Evolutionary conservation across 2,113 vertebrate genomes (phyloP).

Genomic region (Gallinago paraguaiae): DNA sequence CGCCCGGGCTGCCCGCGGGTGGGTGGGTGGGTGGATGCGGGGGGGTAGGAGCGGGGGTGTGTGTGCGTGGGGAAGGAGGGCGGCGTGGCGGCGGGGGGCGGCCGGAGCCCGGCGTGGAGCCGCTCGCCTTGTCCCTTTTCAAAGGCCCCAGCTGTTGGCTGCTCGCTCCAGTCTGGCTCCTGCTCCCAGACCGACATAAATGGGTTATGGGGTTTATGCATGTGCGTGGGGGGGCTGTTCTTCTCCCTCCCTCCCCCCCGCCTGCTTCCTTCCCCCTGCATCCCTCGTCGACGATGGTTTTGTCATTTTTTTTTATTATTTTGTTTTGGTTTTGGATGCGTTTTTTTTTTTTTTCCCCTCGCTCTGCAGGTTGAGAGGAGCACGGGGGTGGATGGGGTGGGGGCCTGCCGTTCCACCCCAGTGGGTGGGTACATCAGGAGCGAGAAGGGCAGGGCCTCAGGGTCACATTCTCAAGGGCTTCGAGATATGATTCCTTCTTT

Average conservation of each 20-base stretch:
- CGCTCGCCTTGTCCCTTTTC: constrained; percentile 52
- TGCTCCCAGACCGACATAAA: constrained; percentile 72
- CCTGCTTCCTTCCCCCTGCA: neutral
- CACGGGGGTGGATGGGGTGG: neutral
- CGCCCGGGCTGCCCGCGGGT: neutral
- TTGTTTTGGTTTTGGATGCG: neutral
- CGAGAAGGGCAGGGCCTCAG: constrained; percentile 56
- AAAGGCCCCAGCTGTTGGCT: constrained; percentile 74
- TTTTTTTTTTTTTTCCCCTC: neutral
- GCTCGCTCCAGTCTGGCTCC: constrained; percentile 53
- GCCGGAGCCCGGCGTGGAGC: neutral
- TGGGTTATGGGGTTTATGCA: constrained; percentile 60
- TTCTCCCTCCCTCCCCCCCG: too few species aligned
- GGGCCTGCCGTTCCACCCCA: neutral
- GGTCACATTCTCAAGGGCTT: constrained; percentile 58
- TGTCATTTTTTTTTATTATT: neutral
- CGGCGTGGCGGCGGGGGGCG: neutral
- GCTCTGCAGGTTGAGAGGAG: constrained; percentile 35
- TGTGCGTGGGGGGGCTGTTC: neutral
- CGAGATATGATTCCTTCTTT: neutral
- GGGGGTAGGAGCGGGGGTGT: too few species aligned
- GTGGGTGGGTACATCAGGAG: neutral
- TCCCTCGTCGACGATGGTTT: neutral
- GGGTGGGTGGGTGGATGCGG: neutral
- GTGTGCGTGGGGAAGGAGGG: neutral